Evolutionary conservation across 2,797 vertebrate species (phyloP).

Genomic region (Meda fulgida): DNA sequence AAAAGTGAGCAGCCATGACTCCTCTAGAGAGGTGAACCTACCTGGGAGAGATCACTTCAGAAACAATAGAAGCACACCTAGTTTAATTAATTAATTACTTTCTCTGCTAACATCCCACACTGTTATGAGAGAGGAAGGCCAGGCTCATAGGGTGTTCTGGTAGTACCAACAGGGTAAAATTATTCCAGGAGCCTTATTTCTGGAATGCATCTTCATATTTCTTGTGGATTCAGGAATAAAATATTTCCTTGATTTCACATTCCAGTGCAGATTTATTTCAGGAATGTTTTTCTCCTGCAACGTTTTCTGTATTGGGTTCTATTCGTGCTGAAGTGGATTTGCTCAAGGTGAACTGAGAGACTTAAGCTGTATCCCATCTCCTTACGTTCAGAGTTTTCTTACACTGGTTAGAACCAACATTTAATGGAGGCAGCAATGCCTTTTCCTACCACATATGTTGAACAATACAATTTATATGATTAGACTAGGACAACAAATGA

Average conservation of each 20-base stretch:
- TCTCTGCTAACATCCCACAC: neutral
- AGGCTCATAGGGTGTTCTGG: neutral
- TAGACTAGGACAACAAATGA: neutral
- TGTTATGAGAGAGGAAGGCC: neutral
- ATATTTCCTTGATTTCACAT: neutral
- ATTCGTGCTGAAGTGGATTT: neutral
- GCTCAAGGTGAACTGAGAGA: neutral
- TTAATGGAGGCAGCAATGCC: slow-evolving; percentile 3
- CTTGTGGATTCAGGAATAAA: neutral
- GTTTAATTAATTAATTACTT: neutral
- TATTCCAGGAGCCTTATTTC: neutral
- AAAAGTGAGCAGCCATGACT: neutral
- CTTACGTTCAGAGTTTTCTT: neutral
- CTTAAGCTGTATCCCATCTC: neutral
- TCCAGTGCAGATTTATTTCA: neutral
- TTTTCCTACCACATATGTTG: neutral
- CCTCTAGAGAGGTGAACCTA: neutral
- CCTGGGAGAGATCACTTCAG: neutral
- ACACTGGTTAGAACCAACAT: neutral
- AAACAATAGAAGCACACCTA: neutral
- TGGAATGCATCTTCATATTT: neutral
- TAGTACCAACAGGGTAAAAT: neutral
- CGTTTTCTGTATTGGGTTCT: neutral
- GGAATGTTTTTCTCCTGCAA: neutral
- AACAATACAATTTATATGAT: neutral